Evolutionary conservation across 1,140 invertebrate species (phyloP).

Genomic region (Arctopsyche grandis): DNA sequence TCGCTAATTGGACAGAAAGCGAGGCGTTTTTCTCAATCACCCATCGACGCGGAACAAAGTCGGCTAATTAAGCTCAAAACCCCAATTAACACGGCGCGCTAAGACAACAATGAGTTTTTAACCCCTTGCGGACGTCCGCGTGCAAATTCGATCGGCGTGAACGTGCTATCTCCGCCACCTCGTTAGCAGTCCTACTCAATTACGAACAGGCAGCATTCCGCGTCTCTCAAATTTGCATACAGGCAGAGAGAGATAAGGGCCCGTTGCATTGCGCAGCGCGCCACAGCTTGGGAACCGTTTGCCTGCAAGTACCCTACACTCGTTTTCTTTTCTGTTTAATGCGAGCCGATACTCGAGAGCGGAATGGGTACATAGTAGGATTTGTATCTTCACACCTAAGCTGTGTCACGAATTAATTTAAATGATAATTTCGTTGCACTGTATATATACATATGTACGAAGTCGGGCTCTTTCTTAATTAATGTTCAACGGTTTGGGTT

Average conservation of each 20-base stretch:
- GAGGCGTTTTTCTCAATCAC: background rate
- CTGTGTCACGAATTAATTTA: constrained; percentile 17
- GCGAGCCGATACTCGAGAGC: background rate
- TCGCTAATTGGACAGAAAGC: background rate
- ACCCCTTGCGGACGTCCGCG: background rate
- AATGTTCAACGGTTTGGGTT: too few relatives aligned
- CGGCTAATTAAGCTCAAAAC: background rate
- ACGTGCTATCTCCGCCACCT: constrained; percentile 27
- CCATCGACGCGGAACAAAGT: background rate
- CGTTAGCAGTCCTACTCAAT: constrained; percentile 33
- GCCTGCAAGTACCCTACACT: background rate
- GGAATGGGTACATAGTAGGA: background rate
- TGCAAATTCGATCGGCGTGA: background rate
- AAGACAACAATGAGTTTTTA: constrained; percentile 1
- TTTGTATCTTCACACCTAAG: background rate
- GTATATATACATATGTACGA: too few relatives aligned
- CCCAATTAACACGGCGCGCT: background rate
- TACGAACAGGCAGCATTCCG: constrained; percentile 29
- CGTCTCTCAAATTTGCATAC: constrained; percentile 21
- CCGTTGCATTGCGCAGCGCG: background rate
- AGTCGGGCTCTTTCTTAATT: too few relatives aligned
- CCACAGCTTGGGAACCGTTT: constrained; percentile 3
- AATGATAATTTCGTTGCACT: background rate
- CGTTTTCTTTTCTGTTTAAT: background rate
- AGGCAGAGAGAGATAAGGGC: constrained; percentile 4